Conservation (phyloP, 1,140 invertebrate genomes). For the Drosophila tani region DNA sequence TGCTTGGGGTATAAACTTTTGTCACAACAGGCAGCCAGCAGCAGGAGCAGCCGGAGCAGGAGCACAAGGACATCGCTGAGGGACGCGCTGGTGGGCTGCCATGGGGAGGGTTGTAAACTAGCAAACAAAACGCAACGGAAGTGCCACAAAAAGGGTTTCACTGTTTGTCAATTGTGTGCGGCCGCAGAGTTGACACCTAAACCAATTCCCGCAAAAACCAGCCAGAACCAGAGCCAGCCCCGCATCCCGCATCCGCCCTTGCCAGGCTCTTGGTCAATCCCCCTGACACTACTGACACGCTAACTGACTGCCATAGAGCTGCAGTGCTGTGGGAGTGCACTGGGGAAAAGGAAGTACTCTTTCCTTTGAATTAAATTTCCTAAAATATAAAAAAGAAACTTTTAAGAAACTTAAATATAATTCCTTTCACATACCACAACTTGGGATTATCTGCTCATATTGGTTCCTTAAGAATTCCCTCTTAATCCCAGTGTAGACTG, state of each 20-base stretch:
- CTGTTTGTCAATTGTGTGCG: conserved; percentile 81
- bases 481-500: neutral
- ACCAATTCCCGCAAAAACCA: conserved; percentile 52
- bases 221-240: conserved; percentile 15
- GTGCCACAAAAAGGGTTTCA: conserved; percentile 81
- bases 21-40: conserved; percentile 53
- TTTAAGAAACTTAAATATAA: neutral
- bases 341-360: neutral
- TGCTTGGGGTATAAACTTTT: conserved; percentile 80
- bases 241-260: conserved; percentile 8
- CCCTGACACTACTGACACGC: conserved; percentile 55
- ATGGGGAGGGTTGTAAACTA: conserved; percentile 65
- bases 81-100: neutral
- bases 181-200: conserved; percentile 72
- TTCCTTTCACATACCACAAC: neutral
- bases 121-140: conserved; percentile 80
- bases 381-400: neutral
- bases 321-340: conserved; percentile 9
- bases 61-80: conserved; percentile 24
- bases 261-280: conserved; percentile 42
- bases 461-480: neutral
- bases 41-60: neutral
- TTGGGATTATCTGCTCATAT: neutral
- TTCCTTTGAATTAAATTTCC: too few relatives aligned
- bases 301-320: conserved; percentile 35